Conservation (phyloP, 2,797 vertebrate genomes). For the Remorina albescens region DNA sequence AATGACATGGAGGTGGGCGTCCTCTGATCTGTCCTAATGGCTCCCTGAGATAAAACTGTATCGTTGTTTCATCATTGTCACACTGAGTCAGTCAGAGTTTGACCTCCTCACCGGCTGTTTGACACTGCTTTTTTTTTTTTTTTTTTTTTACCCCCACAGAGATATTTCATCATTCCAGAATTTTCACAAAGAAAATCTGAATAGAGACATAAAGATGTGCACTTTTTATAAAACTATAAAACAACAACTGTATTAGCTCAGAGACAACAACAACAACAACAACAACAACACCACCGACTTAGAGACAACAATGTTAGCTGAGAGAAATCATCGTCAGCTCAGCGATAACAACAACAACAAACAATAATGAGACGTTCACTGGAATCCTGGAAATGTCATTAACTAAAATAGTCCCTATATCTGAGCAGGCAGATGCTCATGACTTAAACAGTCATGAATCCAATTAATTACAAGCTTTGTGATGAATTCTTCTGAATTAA, state of each 20-base stretch:
- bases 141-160: not conserved
- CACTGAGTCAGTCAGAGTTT: not conserved
- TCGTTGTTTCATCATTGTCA: not conserved
- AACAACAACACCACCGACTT: too few species aligned
- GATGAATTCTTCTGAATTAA: too few species aligned
- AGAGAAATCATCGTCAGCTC: too few species aligned
- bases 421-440: not conserved
- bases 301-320: not conserved
- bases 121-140: conserved; percentile 4
- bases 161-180: conserved; percentile 12
- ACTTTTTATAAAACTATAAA: not conserved
- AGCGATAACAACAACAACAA: not conserved
- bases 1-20: not conserved
- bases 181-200: not conserved
- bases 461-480: too few species aligned
- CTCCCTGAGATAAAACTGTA: not conserved
- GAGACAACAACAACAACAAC: too few species aligned
- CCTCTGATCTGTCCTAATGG: not conserved
- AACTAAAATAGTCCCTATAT: not conserved
- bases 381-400: not conserved
- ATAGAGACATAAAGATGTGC: not conserved
- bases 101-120: not conserved
- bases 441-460: too few species aligned
- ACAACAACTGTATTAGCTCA: too few species aligned
- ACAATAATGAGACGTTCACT: not conserved